phyloP scores from a whole-genome alignment of 2,888 invertebrate genomes.

The Pseudococcus longispinus region DNA sequence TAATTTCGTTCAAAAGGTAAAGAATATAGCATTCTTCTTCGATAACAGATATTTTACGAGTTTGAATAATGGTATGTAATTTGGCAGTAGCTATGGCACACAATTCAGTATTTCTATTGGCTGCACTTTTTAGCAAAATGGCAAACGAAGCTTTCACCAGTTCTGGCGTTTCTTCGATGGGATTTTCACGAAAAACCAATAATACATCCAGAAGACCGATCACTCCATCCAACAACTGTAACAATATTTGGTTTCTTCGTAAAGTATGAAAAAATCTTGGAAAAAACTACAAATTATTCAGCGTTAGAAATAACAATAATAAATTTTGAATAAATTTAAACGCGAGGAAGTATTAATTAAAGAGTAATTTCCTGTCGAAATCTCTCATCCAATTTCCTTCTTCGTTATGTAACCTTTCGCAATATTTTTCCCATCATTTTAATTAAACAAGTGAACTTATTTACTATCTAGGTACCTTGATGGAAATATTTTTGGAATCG shows the following conservation, averaged over 20 bases:
- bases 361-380: not conserved
- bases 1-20: slow-evolving; percentile 64
- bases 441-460: not conserved
- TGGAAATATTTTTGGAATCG: slow-evolving; percentile 66
- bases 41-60: slow-evolving; percentile 66
- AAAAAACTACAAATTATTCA: not conserved
- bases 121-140: slow-evolving; percentile 64
- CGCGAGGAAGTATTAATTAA: not conserved
- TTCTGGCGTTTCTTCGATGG: slow-evolving; percentile 67
- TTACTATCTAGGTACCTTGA: slow-evolving; percentile 62
- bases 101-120: slow-evolving; percentile 65
- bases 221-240: slow-evolving; percentile 67
- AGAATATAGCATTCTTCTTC: slow-evolving; percentile 68
- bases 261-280: not conserved
- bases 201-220: slow-evolving; percentile 67
- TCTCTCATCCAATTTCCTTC: not conserved
- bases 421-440: not conserved
- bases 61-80: slow-evolving; percentile 69
- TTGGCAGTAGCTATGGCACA: slow-evolving; percentile 71
- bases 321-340: not conserved
- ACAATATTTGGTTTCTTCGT: not conserved
- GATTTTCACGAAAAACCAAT: slow-evolving; percentile 67
- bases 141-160: slow-evolving; percentile 67
- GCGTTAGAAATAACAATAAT: not conserved
- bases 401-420: not conserved